phyloP scores from a whole-genome alignment of 1,140 invertebrate species.

The Pogonognathellus flavescens region DNA sequence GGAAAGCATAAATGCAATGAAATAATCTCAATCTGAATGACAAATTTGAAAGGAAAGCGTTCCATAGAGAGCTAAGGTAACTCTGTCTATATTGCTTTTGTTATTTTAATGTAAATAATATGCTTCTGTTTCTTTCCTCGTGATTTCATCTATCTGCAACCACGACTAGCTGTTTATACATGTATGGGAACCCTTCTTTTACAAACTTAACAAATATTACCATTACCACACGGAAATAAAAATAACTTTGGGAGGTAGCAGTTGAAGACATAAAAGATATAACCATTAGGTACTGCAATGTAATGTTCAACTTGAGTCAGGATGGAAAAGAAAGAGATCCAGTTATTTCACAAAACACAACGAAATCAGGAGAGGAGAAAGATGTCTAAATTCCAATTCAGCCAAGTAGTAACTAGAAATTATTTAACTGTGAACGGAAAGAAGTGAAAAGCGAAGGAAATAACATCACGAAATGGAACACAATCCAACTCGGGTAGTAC shows the following conservation, averaged over 20 bases:
- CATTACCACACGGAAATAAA: neutral
- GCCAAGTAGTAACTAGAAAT: slow-evolving; percentile 33
- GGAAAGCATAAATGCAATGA: slow-evolving; percentile 9
- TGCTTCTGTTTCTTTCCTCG: neutral
- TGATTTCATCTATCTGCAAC: neutral
- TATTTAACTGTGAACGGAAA: slow-evolving; percentile 30
- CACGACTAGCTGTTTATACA: neutral
- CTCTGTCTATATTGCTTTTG: too few species aligned
- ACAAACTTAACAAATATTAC: slow-evolving; percentile 1
- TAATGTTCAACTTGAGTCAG: too few species aligned
- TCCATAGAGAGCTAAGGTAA: neutral
- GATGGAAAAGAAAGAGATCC: too few species aligned
- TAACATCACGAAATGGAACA: slow-evolving; percentile 9
- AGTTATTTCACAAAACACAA: neutral
- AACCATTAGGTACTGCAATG: too few species aligned
- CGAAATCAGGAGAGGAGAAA: neutral
- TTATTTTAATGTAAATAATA: neutral
- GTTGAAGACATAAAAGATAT: neutral
- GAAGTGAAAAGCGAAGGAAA: slow-evolving; percentile 20
- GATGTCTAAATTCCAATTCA: slow-evolving; percentile 14
- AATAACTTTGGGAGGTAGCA: neutral
- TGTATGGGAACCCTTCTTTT: slow-evolving; percentile 11
- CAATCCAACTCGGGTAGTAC: neutral
- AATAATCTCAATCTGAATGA: slow-evolving; percentile 37
- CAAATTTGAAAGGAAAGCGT: neutral